Base-by-base conservation (phyloP, 2,888 invertebrate genomes). In the Petrolisthes manimaculis region DNA sequence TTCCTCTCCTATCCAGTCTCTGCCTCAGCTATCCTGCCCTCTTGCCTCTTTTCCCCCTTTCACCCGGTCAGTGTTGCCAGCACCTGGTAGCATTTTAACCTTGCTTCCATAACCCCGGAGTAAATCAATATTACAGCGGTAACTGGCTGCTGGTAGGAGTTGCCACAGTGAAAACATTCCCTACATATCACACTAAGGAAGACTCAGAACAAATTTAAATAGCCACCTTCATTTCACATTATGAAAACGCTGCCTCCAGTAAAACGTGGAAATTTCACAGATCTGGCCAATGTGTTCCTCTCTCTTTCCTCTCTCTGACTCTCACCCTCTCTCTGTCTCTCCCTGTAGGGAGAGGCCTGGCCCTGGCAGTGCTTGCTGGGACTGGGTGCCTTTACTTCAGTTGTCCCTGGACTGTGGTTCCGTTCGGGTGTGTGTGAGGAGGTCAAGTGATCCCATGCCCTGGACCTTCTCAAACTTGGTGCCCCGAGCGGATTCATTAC, bases 371-470 rank as follows among this genome's bases (percentile, higher is more conserved):
- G n/a, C n/a, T n/a, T 18, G 12, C 61, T 61, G 61, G 12, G 61
- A 61, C 61, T 61, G 61, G 71, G n/a, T 71, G n/a, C 21, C 71
- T n/a, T n/a, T n/a, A n/a, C 21, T n/a, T 82, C 53, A 82, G 81
- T 82, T 82, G 81, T 82, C 81, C 67, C 61, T 82, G 67, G 67
- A 67, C 81, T 82, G 81, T 82, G 81, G 61, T 53, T 53, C 67
- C 67, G 81, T 67, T 24, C 12, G 81, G 81, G 81, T 67, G 81
- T 82, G 81, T n/a, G 71, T n/a, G n/a, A 37, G 37, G 37, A 37
- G 37, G 37, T 37, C 71, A 12, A 21, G 71, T 71, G 71, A 71
- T 14, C 71, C 21, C 71, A 14, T n/a, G 18, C 71, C 71, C 6
- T 71, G n/a, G 21, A 21, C n/a, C 14, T 21, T 61, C 61, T 61